phyloP scores from a whole-genome alignment of 2,888 invertebrate species.

The Beris morrisii region DNA sequence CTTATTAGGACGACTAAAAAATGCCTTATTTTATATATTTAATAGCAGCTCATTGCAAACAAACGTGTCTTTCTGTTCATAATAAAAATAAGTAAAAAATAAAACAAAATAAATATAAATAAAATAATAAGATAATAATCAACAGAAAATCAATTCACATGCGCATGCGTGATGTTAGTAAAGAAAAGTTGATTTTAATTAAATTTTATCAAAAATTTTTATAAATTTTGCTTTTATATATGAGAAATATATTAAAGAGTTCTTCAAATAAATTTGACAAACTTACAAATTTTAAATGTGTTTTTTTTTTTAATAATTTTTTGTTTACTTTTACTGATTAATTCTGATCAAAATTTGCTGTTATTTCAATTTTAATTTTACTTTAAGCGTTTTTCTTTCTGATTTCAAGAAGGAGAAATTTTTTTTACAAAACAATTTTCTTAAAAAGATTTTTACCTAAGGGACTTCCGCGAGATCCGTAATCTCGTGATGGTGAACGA shows the following conservation, averaged over 20 bases:
- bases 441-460: constrained; percentile 55
- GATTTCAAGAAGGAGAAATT: too few species aligned
- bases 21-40: not conserved
- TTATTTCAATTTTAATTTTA: too few species aligned
- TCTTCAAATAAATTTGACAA: too few species aligned
- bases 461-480: constrained; percentile 65
- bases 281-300: too few species aligned
- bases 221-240: too few species aligned
- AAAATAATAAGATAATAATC: constrained; percentile 40
- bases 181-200: constrained; percentile 49
- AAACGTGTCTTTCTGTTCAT: constrained; percentile 40
- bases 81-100: constrained; percentile 36
- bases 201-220: constrained; percentile 63
- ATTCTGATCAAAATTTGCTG: too few species aligned
- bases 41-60: constrained; percentile 27
- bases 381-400: too few species aligned
- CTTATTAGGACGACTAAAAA: not conserved
- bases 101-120: constrained; percentile 38
- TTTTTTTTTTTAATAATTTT: too few species aligned
- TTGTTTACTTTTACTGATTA: too few species aligned
- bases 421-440: too few species aligned
- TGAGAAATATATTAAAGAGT: too few species aligned
- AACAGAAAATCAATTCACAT: constrained; percentile 52
- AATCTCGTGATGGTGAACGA: constrained; percentile 83
- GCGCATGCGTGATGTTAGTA: constrained; percentile 58